These are phyloP conservation scores for Formica aserva DNA, from an alignment of 2,888 invertebrate species.

Conservation along the genomic window DNA sequence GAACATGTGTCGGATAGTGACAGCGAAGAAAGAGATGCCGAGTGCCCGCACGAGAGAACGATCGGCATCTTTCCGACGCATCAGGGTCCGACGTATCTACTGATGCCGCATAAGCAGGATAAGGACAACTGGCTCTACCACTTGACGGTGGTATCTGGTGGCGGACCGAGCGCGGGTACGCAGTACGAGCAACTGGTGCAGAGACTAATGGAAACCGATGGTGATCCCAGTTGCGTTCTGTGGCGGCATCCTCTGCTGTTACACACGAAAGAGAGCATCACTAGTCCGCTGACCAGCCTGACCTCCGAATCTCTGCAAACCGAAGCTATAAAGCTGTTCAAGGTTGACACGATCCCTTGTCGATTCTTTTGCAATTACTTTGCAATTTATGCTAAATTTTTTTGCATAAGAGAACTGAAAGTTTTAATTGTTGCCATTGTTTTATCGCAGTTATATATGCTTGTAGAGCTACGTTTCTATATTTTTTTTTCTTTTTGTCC, in stretches of 20 bases:
- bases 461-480: slow-evolving; percentile 6
- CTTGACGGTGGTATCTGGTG: slow-evolving; percentile 96
- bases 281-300: slow-evolving; percentile 95
- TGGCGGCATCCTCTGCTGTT: slow-evolving; percentile 97
- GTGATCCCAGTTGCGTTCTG: slow-evolving; percentile 96
- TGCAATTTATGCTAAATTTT: slow-evolving; percentile 13
- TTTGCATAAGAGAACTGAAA: not conserved
- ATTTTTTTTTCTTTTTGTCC: not conserved
- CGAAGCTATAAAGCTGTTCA: slow-evolving; percentile 97
- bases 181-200: slow-evolving; percentile 98
- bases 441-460: not conserved
- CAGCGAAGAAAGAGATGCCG: slow-evolving; percentile 93
- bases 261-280: slow-evolving; percentile 96
- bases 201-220: slow-evolving; percentile 98
- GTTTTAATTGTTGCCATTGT: slow-evolving; percentile 17
- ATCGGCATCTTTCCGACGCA: slow-evolving; percentile 98
- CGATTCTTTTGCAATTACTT: not conserved
- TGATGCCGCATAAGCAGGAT: slow-evolving; percentile 96
- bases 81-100: slow-evolving; percentile 97
- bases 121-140: slow-evolving; percentile 96
- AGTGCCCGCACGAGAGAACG: slow-evolving; percentile 91
- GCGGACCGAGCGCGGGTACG: slow-evolving; percentile 96
- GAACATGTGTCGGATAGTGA: slow-evolving; percentile 97
- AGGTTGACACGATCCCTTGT: slow-evolving; percentile 87
- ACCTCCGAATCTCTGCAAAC: slow-evolving; percentile 95